Conservation (phyloP, 2,113 vertebrate genomes). For the Nipponia nippon region DNA sequence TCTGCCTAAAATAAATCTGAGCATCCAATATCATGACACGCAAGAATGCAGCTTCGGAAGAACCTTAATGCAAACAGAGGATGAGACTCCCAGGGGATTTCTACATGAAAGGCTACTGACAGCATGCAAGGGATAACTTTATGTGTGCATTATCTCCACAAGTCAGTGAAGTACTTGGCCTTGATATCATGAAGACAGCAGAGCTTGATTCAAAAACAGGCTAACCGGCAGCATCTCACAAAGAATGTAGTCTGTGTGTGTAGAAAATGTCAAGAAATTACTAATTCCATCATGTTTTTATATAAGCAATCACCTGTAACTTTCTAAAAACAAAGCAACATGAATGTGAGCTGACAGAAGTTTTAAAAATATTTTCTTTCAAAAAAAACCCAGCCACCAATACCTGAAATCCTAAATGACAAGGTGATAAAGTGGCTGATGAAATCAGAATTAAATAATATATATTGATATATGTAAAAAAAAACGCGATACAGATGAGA, state of each 20-base stretch:
- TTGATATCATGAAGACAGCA: background rate
- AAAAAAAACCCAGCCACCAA: background rate
- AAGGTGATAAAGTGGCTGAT: background rate
- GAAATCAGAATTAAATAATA: background rate
- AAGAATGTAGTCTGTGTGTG: background rate
- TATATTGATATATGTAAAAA: background rate
- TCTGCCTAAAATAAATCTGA: background rate
- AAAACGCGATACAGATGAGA: background rate
- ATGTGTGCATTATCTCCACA: background rate
- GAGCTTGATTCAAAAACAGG: background rate
- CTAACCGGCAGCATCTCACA: background rate
- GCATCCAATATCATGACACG: background rate
- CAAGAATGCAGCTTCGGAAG: background rate
- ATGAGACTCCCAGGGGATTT: background rate
- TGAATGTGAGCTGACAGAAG: background rate
- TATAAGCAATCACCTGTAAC: background rate
- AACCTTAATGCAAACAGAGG: background rate
- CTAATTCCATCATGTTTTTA: background rate
- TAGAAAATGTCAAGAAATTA: background rate
- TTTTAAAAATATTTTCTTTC: background rate
- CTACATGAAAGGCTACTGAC: background rate
- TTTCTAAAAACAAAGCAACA: background rate
- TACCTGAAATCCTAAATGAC: background rate
- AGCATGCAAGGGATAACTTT: background rate
- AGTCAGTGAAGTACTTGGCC: background rate